Conservation (phyloP, 2,797 vertebrate genomes). For the Poeciliopsis paucimaculata region DNA sequence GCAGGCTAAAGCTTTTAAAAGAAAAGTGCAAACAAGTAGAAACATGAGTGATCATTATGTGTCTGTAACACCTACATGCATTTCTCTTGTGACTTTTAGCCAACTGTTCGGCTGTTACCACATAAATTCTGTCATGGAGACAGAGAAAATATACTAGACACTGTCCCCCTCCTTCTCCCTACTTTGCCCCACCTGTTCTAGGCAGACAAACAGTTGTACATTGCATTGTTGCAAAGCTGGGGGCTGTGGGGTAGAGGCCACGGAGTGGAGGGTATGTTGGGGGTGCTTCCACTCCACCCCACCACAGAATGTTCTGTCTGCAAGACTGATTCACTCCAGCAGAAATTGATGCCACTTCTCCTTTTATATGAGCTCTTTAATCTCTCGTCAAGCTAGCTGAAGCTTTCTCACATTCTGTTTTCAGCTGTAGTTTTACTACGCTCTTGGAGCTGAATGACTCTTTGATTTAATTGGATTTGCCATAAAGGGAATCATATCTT, state of each 20-base stretch:
- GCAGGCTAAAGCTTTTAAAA: constrained; percentile 26
- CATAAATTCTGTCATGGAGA: constrained; percentile 73
- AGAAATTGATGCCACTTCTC: constrained; percentile 64
- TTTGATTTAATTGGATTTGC: constrained; percentile 1
- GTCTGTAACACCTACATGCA: constrained; percentile 19
- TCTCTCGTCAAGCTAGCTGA: constrained; percentile 55
- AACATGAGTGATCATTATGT: constrained; percentile 33
- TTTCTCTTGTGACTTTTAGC: constrained; percentile 31
- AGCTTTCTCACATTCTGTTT: constrained; percentile 41
- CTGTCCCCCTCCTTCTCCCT: constrained; percentile 47
- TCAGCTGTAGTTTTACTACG: constrained; percentile 37
- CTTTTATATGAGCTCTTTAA: constrained; percentile 58
- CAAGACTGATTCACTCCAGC: constrained; percentile 57
- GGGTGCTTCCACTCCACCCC: constrained; percentile 35
- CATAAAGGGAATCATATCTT: background rate
- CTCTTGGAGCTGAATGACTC: constrained; percentile 11
- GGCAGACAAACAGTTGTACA: constrained; percentile 74
- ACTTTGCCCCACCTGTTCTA: constrained; percentile 75
- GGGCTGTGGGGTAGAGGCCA: background rate
- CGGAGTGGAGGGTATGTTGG: background rate
- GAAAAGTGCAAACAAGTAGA: constrained; percentile 39
- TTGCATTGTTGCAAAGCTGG: constrained; percentile 72
- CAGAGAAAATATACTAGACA: constrained; percentile 66
- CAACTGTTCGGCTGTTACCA: constrained; percentile 45
- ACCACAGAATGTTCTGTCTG: constrained; percentile 53